Base-by-base conservation (phyloP, 2,888 invertebrate genomes). In the Trissolcus japonicus region DNA sequence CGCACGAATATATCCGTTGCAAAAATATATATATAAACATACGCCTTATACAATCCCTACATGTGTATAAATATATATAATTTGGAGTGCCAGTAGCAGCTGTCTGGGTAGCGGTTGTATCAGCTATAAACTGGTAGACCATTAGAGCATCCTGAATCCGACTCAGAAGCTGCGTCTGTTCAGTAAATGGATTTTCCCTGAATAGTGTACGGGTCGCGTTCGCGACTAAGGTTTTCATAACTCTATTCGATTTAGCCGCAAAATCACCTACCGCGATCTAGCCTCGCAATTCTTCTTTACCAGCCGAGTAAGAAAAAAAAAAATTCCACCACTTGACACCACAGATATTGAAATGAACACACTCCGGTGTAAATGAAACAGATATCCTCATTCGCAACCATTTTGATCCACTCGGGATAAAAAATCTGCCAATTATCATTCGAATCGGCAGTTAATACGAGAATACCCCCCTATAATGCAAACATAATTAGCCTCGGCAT, bases 171-270 rank as follows among this genome's bases (percentile, higher is more conserved):
- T 80, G 82, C 79, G 81, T 80, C 84, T 85, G 83, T 83, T 83
- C 80, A 72, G 68, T 76, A 84, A 86, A 86, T 86, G 84, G 85
- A 83, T 83, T 83, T 85, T 82, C 84, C 82, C 82, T 85, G 80
- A 85, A 84, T 84, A 81, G 81, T 75, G 51, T 60, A 68, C 35
- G 35, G 75, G 75, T 76, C 72, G 79, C 63, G 63, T 71, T 75
- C 61, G 69, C 75, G 68, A 72, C 68, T 82, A 81, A 78, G 78
- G 81, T 83, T 86, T 84, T 84, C 85, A 85, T 85, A 85, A 85
- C 82, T 83, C 78, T 56, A 62, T 67, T 71, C 80, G 80, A 81
- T 79, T 82, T 77, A 75, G 68, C 76, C 77, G 80, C 76, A 76
- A 78, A 80, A 82, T 83, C 82, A 79, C 76, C 80, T 61, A 65